Base-by-base conservation (phyloP, 30 jellyfish, hydroid and myxozoan species). In the Mastigias papua region DNA sequence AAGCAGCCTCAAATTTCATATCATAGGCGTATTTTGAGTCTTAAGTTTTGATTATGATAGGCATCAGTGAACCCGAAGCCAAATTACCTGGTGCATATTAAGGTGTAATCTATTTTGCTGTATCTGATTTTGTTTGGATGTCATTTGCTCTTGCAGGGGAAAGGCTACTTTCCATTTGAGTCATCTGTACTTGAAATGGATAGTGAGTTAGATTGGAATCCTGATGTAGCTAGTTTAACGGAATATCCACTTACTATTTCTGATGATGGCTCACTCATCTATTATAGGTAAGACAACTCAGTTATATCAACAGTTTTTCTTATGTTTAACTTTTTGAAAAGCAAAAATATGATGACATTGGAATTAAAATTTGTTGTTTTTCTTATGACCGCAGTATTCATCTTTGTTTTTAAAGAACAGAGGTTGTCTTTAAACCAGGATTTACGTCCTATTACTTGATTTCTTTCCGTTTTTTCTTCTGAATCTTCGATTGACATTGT, bases 211-310 rank as follows among this genome's bases (percentile, higher is more conserved):
- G 97, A 94, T 22, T 94, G 99, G 99, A 69, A 94, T 54, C 97
- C 97, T n/a, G 82, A 60, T 19, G 66, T 86, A n/a, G 30, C 54
- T 10, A 84, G 60, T 83, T 33, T 94, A 22, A 65, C 88, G 13
- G 97, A 89, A 22, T 90, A 85, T 58, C 97, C 99, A 0, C 72
- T 94, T 70, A 74, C 95, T 11, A 94, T 94, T 1, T 74, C 34
- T 20, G 99, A 94, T 29, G 99, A 94, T 85, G 99, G 99, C 11
- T 81, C 90, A 6, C 98, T 94, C 66, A 31, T 94, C 2, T 94
- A 88, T 72, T 89, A 80, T 92, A 89, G 91, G 99, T 94, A 87
- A 19, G 67, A 11, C 27, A 21, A 54, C 17, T 54, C 17, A 21
- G 9, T 19, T 15, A 34, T 5, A 13, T 20, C 30, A 6, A 1